Conservation (phyloP, 2,888 invertebrate species). For the Notodonta ziczac region DNA sequence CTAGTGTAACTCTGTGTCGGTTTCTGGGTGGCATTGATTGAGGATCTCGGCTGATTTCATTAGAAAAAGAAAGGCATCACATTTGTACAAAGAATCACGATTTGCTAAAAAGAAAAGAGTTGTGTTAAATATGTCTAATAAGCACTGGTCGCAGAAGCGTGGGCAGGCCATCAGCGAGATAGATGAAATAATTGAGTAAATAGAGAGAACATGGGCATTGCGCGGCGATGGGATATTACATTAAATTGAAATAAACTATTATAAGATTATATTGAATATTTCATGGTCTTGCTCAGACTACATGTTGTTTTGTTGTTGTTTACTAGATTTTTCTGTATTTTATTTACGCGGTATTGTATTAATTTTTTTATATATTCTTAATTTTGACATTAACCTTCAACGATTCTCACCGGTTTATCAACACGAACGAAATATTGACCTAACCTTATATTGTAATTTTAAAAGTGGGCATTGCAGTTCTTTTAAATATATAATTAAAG, state of each 20-base stretch:
- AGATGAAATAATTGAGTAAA: no score
- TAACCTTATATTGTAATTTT: conserved; percentile 9
- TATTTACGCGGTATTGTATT: background rate
- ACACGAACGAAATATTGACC: conserved; percentile 7
- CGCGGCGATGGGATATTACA: no score
- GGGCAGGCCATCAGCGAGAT: no score
- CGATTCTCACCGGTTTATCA: conserved; percentile 9
- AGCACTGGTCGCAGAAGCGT: no score
- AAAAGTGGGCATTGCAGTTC: background rate
- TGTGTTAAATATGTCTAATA: no score
- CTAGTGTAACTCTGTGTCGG: conserved; percentile 20
- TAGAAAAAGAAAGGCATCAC: background rate
- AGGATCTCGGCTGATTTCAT: background rate
- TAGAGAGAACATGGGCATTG: no score
- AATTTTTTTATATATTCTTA: conserved; percentile 3
- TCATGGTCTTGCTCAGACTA: background rate
- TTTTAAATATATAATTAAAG: no score
- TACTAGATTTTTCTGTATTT: background rate
- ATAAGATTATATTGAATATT: background rate
- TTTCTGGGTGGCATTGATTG: conserved; percentile 29
- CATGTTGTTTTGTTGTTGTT: background rate
- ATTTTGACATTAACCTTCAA: conserved; percentile 12
- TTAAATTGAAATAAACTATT: no score
- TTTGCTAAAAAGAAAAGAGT: no score
- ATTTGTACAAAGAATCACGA: no score